phyloP scores from a whole-genome alignment of 2,797 vertebrate genomes.

The Cephalopachus bancanus region DNA sequence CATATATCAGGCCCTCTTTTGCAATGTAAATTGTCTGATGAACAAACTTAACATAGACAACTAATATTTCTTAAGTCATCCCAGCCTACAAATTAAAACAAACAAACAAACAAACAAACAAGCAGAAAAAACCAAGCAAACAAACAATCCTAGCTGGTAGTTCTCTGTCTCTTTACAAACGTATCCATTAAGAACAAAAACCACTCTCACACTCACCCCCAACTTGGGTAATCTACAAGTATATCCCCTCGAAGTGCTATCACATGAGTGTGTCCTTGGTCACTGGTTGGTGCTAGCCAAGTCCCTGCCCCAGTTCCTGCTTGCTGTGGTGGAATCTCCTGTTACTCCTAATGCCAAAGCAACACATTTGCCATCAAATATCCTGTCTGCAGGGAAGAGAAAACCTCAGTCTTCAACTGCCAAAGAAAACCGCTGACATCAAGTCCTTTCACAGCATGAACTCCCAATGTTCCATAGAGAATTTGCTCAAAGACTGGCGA shows the following conservation, averaged over 20 bases:
- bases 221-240: background rate
- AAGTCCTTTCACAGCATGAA: background rate
- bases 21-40: background rate
- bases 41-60: background rate
- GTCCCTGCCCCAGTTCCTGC: background rate
- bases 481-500: background rate
- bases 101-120: too few species aligned
- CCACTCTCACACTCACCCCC: fast-evolving
- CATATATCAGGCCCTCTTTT: background rate
- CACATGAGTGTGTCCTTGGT: too few species aligned
- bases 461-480: background rate
- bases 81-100: background rate
- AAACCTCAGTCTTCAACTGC: background rate
- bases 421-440: background rate
- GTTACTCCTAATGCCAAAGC: background rate
- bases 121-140: too few species aligned
- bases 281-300: too few species aligned
- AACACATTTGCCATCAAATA: background rate
- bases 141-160: background rate
- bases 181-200: background rate
- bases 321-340: background rate
- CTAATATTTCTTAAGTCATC: background rate
- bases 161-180: background rate
- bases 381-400: background rate
- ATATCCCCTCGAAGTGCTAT: too few species aligned